Evolutionary conservation across 2,888 invertebrate species (phyloP), one percentile per base, ranked within the genome.

Genomic region (Drosophila sordidapex): DNA sequence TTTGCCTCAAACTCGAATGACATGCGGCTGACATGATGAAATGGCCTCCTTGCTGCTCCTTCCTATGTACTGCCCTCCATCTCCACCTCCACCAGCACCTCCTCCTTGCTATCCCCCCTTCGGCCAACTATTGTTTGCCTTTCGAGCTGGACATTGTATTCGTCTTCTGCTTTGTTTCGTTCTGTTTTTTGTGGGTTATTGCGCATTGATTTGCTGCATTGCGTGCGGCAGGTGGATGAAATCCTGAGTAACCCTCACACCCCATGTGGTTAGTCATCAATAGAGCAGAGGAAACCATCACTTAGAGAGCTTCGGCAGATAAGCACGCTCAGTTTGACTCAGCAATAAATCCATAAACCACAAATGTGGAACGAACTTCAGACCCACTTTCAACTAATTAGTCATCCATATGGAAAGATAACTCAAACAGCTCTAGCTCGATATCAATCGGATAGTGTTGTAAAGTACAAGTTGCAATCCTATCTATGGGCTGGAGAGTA

Each of bases 21-120:
- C 88, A 85, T 79, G 86, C 81, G 88, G 74, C 86, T 77, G 83
- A 88, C 85, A 79, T 64, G 71, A 77, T 72, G 75, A 79, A 76
- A 73, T 76, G 79, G 66, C 64, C 62, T 56, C 46, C 46, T 36
- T 29, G 0, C 15, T 21, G 40, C 31, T 21, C 43, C 46, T 25
- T 7, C 27, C 8, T 25, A n/a, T 5, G 4, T 43, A 11, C 43
- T 43, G 5, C 8, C n/a, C 11, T 0, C 2, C n/a, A 4, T 8
- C n/a, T 8, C 6, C 3, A 7, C 15, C 18, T 0, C 25, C 31
- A 21, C 11, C 33, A 8, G 15, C 36, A 43, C 51, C 57, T n/a
- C 11, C 10, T 18, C 13, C 31, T 36, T n/a, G 10, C 21, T 43
- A 33, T 27, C 5, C 33, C 13, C 29, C 36, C 8, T 49, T 40